phyloP scores from a whole-genome alignment of 2,888 invertebrate genomes.

The Drosophila acutilabella region DNA sequence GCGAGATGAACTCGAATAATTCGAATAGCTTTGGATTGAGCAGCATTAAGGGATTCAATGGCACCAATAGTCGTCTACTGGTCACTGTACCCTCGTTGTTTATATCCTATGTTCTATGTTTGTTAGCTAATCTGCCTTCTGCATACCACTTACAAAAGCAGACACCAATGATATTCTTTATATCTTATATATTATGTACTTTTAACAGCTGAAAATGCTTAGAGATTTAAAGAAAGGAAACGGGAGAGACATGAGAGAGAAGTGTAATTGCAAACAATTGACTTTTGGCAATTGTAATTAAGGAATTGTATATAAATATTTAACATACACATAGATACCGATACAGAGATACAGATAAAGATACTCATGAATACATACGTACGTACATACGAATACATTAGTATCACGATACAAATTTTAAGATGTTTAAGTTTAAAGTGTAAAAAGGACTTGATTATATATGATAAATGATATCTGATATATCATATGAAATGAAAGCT shows the following conservation, averaged over 20 bases:
- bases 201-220: constrained; percentile 66
- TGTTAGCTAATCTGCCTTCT: constrained; percentile 46
- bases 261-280: constrained; percentile 54
- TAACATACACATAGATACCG: constrained; percentile 22
- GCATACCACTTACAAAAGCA: constrained; percentile 36
- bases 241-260: not conserved
- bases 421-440: constrained; percentile 56
- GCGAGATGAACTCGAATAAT: constrained; percentile 63
- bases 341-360: constrained; percentile 38
- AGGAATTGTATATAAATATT: constrained; percentile 64
- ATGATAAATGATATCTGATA: constrained; percentile 37
- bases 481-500: constrained; percentile 19
- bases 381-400: constrained; percentile 45
- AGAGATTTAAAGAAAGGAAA: constrained; percentile 7
- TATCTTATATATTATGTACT: constrained; percentile 39
- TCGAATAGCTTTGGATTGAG: constrained; percentile 64
- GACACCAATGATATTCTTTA: constrained; percentile 47
- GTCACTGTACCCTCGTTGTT: constrained; percentile 41
- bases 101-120: constrained; percentile 45
- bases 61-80: constrained; percentile 44
- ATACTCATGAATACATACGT: constrained; percentile 29
- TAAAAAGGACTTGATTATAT: constrained; percentile 74
- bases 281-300: constrained; percentile 48
- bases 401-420: constrained; percentile 54
- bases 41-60: constrained; percentile 62